These are phyloP conservation scores for Phortica variegata DNA, from an alignment of 1,140 invertebrate species.

Conservation along the genomic window DNA sequence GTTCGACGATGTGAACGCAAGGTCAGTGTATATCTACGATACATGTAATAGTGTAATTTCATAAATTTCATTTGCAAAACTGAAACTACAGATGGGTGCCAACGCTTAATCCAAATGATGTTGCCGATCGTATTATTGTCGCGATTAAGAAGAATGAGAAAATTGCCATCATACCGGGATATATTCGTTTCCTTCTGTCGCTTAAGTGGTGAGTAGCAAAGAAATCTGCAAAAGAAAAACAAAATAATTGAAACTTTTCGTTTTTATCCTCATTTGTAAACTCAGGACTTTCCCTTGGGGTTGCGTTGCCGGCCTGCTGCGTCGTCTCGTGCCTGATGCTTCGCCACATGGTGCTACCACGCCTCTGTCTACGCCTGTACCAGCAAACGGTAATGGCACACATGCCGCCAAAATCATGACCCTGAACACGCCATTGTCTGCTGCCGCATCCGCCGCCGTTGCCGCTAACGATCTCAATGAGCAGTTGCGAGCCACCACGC, in stretches of 20 bases:
- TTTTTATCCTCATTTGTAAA: constrained; percentile 24
- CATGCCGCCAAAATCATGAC: constrained; percentile 14
- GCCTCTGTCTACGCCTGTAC: constrained; percentile 9
- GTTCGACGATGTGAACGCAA: constrained; percentile 86
- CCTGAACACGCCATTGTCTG: not conserved
- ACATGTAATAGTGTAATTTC: constrained; percentile 27
- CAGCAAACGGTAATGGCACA: constrained; percentile 5
- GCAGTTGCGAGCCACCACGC: constrained; percentile 27
- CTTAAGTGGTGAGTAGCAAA: constrained; percentile 67
- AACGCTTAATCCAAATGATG: constrained; percentile 81
- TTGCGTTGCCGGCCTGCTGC: constrained; percentile 64
- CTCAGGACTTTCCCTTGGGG: constrained; percentile 70
- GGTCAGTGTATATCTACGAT: constrained; percentile 60
- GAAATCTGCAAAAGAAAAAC: constrained; percentile 4
- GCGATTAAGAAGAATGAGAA: constrained; percentile 81
- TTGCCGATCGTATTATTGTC: constrained; percentile 78
- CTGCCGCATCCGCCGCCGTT: constrained; percentile 16
- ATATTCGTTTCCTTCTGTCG: constrained; percentile 66
- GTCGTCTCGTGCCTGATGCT: constrained; percentile 66
- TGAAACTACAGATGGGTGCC: constrained; percentile 81
- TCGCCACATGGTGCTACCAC: constrained; percentile 58
- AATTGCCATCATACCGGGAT: constrained; percentile 75
- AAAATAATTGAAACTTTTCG: constrained; percentile 2
- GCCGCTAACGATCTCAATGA: constrained; percentile 19
- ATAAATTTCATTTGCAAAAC: constrained; percentile 18